These are phyloP conservation scores for Pterobdella sp. DNA, from an alignment of 2,888 invertebrate genomes.

Conservation along the genomic window DNA sequence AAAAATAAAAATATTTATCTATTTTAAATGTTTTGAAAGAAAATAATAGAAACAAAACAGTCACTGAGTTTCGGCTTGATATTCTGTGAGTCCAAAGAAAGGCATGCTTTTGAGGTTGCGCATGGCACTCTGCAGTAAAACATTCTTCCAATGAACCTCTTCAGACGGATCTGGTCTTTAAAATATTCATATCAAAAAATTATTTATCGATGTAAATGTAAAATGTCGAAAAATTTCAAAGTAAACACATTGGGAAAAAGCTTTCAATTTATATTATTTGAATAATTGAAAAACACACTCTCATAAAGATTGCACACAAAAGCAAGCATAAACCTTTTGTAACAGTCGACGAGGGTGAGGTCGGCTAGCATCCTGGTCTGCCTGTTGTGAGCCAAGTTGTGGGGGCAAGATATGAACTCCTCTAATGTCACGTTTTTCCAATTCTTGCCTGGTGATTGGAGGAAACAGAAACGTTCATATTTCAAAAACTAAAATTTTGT, in stretches of 20 bases:
- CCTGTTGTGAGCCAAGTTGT: constrained; percentile 87
- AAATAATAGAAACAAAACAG: background rate
- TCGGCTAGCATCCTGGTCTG: constrained; percentile 97
- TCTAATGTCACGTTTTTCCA: constrained; percentile 73
- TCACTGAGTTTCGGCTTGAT: constrained; percentile 62
- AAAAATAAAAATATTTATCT: background rate
- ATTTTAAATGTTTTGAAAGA: background rate
- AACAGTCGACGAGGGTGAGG: constrained; percentile 86
- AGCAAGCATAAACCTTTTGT: constrained; percentile 61
- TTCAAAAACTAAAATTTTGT: too few species aligned
- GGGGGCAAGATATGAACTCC: constrained; percentile 80
- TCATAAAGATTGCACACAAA: too few species aligned
- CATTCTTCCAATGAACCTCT: constrained; percentile 48
- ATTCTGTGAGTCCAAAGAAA: constrained; percentile 92
- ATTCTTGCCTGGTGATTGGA: constrained; percentile 32
- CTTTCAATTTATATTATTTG: too few species aligned
- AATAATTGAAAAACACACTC: too few species aligned
- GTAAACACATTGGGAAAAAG: too few species aligned
- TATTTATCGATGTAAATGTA: too few species aligned
- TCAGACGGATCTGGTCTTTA: too few species aligned
- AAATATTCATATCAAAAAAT: too few species aligned
- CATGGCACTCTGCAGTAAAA: constrained; percentile 89
- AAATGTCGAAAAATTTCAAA: too few species aligned
- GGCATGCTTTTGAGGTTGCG: constrained; percentile 82
- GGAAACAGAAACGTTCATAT: too few species aligned